Evolutionary conservation across 2,113 vertebrate genomes (phyloP), one percentile per base, ranked within the genome.

Genomic region (Varanus salvator): DNA sequence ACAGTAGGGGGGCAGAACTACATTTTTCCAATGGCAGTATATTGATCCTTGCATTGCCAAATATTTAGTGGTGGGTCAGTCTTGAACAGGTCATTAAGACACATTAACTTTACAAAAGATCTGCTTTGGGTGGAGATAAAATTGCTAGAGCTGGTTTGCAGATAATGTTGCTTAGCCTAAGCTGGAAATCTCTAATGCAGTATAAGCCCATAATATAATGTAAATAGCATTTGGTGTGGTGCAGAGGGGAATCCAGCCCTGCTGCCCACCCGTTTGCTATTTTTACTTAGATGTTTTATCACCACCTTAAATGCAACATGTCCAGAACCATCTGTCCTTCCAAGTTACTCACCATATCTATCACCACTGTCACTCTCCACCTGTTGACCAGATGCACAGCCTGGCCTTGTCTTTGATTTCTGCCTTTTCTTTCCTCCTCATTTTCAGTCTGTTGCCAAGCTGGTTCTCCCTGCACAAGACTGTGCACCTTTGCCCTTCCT

Each of bases 141-240:
- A 60, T 15, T 60, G 57, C 57, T 60, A 60, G 7, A 60, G 17
- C 57, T 60, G 57, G 57, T 60, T 60, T 15, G 14, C 69, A 90
- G 91, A 66, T 91, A 68, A 78, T 84, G 52, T 88, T 91, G 29
- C 91, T 93, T 90, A 93, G 80, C 87, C 44, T 92, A 89, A 85
- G 23, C 50, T 92, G 80, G 90, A 94, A 95, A 94, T 88, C 64
- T 19, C 86, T 91, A 82, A 54, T 72, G 84, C 17, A 87, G 64
- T 66, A 77, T 86, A 82, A 74, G 7, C 72, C 82, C 78, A 29
- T 25, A 54, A 84, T 81, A 80, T 54, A 89, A 90, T 76, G 81
- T 76, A 88, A 81, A 83, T 87, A 87, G 72, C 57, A 14, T 60
- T 60, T 60, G 7, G 57, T 15, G 14, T 60, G 57, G 57, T 60